Base-by-base conservation (phyloP, 2,888 invertebrate species). In the Microplitis deprimator region DNA sequence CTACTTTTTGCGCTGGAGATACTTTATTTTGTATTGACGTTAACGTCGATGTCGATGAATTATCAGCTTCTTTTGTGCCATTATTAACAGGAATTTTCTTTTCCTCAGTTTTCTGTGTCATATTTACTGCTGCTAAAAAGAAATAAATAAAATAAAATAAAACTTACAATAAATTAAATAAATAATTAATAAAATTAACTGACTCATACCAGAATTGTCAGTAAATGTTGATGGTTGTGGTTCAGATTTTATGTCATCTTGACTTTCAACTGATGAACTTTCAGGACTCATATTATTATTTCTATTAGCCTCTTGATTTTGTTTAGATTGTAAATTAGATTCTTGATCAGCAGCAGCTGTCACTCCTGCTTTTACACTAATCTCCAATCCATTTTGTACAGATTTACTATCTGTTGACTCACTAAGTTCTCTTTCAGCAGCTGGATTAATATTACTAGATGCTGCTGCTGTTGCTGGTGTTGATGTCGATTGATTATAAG, bases 401-500 rank as follows among this genome's bases (percentile, higher is more conserved):
- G 59, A 50, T 5, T 50, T 50, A 50, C 13, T 50, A 50, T 50
- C 50, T 13, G 50, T 10, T 6, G 77, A 50, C 29, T 77, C 68
- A 29, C 13, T 60, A 1, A 77, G 59, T 73, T 80, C 79, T 69
- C 80, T 79, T 39, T 79, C 77, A 61, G 69, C 17, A 39, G 83
- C 77, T 20, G 29, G 50, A 50, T 64, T 72, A 68, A 81, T 84
- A 67, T 80, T 83, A 80, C 83, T 83, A 75, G 82, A 81, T 20
- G 86, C 81, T 40, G 85, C 82, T 40, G 85, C 81, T 77, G 50
- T 10, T 5, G 85, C 88, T 74, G 89, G 89, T 3, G 87, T 79
- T n/a, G 86, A 85, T 3, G 87, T 82, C 80, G 89, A 86, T 75
- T 90, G 90, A 76, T 90, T 50, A 38, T 87, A 85, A 38, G 86